Evolutionary conservation across 2,888 invertebrate species (phyloP), one percentile per base, ranked within the genome.

Genomic region (Aelia acuminata): DNA sequence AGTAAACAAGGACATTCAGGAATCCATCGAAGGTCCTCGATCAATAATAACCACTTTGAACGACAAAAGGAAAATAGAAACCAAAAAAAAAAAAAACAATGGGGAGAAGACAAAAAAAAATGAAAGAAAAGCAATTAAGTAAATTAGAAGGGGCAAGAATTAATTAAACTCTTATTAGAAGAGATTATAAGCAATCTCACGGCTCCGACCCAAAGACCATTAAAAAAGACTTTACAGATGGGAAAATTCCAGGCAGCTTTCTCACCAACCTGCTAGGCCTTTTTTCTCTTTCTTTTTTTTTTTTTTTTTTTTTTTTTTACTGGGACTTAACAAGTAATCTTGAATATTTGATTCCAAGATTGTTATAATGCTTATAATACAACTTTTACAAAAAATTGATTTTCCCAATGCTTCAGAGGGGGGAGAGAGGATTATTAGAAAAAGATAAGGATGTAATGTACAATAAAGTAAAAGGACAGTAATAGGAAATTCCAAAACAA

Each of bases 111-210:
- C 1, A 10, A 22, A 35, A 35, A 70, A 18, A 70, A 35, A 31
- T 26, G 10, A 8, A 35, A n/a, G 13, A 57, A 31, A 18, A 63
- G 63, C 63, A 63, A 63, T 63, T 63, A 70, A 35, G 31, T 70
- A 70, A 70, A 70, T 70, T 70, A 70, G 63, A 70, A 35, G 31
- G 20, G 35, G 35, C 63, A 70, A 35, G 63, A 70, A 70, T 70
- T 70, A 70, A 70, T 70, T 70, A 70, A 70, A 70, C 63, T 35
- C 63, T 70, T 31, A 70, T 70, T 70, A 70, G 35, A 70, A 70
- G 13, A 70, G 63, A 70, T 70, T 70, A 70, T 70, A 70, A 70
- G 63, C 31, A 70, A 70, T 70, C 63, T 70, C 31, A 70, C 63
- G 35, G 63, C 35, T 70, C 5, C 63, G 31, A 18, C 31, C 63